Evolutionary conservation across 2,113 vertebrate species (phyloP), one percentile per base, ranked within the genome.

Genomic region (Cebus imitator): DNA sequence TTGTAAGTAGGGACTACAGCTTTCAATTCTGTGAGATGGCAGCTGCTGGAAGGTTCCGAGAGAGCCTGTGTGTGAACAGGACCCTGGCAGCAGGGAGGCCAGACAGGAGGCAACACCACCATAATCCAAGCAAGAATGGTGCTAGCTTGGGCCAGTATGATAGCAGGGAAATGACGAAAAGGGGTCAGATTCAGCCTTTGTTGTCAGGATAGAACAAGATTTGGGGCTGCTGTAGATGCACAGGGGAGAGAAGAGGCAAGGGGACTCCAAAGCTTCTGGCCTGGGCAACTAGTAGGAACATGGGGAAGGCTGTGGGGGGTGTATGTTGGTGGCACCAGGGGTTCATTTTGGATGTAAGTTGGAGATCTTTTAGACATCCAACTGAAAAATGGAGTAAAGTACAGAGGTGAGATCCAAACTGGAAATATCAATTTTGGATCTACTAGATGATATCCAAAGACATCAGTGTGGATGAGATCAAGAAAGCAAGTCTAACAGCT

Each of bases 401-500:
- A 73, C 50, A 48, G 43, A 58, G 64, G 32, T 0, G 0, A 68
- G 30, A 12, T n/a, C 72, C 64, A 35, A 48, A 87, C 78, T 88
- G 50, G 40, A 93, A 82, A 43, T 2, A 79, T 37, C 57, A 80
- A n/a, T 12, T 16, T 70, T 25, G 48, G n/a, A 57, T 23, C 57
- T 61, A 78, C 6, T 20, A 92, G 79, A 13, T 61, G 94, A 58
- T 64, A 96, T 57, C 83, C 95, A 55, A 89, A 97, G 95, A 61
- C 92, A 52, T 21, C 3, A 88, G 91, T 5, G 1, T 61, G 83
- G 79, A 95, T 50, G 52, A 97, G 91, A 96, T 88, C 57, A 84
- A 4, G 17, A 79, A 82, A 96, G 94, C n/a, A 27, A 85, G 37
- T 64, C 61, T 14, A 64, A 64, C 61, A 64, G 66, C 66, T 35